A percentile compares a stretch with the other conserved stretches of the same genome.
phyloP scores from a whole-genome alignment of 2,113 vertebrate species.

The Phylloscopus trochiloides region DNA sequence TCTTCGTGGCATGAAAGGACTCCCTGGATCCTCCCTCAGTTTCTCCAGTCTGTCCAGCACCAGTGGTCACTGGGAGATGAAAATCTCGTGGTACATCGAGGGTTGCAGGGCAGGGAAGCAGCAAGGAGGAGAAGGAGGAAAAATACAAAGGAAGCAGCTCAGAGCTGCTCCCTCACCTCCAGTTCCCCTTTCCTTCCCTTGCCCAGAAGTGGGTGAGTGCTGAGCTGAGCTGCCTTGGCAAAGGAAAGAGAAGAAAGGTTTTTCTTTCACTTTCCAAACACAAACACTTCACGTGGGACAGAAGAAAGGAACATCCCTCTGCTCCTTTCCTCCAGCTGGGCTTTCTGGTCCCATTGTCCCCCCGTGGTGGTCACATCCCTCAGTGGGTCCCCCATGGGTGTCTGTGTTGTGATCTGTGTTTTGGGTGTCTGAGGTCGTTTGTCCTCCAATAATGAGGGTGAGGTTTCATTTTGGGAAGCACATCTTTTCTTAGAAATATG shows the following conservation, averaged over 20 bases:
- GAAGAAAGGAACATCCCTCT: neutral
- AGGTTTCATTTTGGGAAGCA: slow-evolving; percentile 2
- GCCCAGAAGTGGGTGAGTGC: neutral
- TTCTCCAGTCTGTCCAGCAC: neutral
- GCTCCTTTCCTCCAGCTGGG: neutral
- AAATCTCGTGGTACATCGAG: neutral
- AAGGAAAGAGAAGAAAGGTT: neutral
- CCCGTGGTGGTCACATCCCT: fast-evolving
- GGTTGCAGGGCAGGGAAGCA: neutral
- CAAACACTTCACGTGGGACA: fast-evolving
- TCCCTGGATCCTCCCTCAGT: neutral
- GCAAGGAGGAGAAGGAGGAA: neutral
- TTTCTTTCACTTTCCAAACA: slow-evolving; percentile 2
- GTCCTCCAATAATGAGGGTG: neutral
- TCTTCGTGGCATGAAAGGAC: neutral
- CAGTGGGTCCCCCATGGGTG: fast-evolving
- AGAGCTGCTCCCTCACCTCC: neutral
- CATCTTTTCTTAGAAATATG: slow-evolving; percentile 24
- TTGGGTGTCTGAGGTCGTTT: neutral
- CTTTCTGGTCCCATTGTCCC: neutral
- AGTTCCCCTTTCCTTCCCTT: neutral
- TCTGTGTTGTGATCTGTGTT: neutral
- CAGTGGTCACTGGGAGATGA: neutral
- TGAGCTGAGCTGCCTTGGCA: neutral
- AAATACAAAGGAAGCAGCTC: neutral